Evolutionary conservation across 2,113 vertebrate genomes (phyloP).

Genomic region (Pterocles orientalis): DNA sequence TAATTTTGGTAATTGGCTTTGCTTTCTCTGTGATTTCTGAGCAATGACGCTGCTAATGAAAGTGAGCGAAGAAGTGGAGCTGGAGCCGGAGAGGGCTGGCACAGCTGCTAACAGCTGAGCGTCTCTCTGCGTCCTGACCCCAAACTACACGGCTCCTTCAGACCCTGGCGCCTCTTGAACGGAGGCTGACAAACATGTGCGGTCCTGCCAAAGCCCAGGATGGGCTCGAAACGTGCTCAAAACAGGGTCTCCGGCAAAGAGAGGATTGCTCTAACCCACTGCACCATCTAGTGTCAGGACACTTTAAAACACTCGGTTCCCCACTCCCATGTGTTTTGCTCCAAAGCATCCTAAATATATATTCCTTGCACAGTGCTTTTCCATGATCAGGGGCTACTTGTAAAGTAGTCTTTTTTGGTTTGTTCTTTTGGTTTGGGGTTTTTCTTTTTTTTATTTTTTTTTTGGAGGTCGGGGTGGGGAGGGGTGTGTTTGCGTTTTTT

Average conservation of each 20-base stretch:
- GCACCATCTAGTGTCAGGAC: conserved; percentile 58
- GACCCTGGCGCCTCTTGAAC: not conserved
- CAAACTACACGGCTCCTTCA: not conserved
- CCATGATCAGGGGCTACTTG: not conserved
- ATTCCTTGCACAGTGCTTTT: not conserved
- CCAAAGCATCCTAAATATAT: rapidly evolving
- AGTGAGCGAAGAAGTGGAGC: rapidly evolving
- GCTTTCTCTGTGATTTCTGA: not conserved
- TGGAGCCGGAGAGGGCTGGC: rapidly evolving
- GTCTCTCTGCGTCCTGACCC: not conserved
- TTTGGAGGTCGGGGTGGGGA: not conserved
- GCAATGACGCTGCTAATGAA: not conserved
- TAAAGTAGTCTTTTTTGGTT: no score
- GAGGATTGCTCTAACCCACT: not conserved
- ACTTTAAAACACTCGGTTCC: not conserved
- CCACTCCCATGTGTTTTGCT: rapidly evolving
- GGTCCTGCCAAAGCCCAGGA: not conserved
- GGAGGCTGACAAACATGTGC: not conserved
- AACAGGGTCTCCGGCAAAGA: not conserved
- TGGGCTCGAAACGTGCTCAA: not conserved
- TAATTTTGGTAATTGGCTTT: not conserved
- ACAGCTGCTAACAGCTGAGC: not conserved
- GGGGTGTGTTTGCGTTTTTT: not conserved
- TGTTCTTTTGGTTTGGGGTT: not conserved
- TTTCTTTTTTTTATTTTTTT: not conserved